Evolutionary conservation across 2,113 vertebrate species (phyloP).

Genomic region (Paradoxurus hermaphroditus): DNA sequence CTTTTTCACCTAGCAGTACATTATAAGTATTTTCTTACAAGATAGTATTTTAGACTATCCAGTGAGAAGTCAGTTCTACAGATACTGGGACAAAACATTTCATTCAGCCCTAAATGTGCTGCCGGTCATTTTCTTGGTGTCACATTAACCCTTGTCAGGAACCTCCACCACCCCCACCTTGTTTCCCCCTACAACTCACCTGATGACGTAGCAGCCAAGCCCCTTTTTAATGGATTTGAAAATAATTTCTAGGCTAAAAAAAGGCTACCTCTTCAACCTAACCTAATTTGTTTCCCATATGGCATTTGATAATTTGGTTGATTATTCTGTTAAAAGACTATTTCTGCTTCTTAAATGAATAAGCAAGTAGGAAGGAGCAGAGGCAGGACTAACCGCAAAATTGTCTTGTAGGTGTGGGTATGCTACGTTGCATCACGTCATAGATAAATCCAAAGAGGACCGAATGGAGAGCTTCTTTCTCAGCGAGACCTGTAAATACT

Average conservation of each 20-base stretch:
- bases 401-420: slow-evolving; percentile 92
- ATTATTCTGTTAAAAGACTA: not conserved
- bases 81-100: not conserved
- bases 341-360: not conserved
- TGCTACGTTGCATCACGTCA: slow-evolving; percentile 96
- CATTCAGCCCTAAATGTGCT: not conserved
- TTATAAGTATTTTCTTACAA: not conserved
- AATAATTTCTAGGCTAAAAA: not conserved
- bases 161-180: accelerated
- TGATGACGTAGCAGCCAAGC: not conserved
- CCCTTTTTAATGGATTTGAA: not conserved
- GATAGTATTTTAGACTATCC: not conserved
- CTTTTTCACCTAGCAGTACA: not conserved
- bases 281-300: not conserved
- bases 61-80: not conserved
- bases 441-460: slow-evolving; percentile 98
- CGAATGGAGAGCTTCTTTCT: slow-evolving; percentile 99
- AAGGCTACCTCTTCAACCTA: not conserved
- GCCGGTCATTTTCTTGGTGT: not conserved
- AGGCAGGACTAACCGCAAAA: not conserved
- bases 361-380: not conserved
- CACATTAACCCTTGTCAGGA: not conserved
- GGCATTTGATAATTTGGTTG: not conserved
- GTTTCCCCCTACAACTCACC: not conserved
- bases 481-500: slow-evolving; percentile 98